These are phyloP conservation scores for Zaprionus camerounensis DNA, from an alignment of 1,140 invertebrate species.

Conservation along the genomic window DNA sequence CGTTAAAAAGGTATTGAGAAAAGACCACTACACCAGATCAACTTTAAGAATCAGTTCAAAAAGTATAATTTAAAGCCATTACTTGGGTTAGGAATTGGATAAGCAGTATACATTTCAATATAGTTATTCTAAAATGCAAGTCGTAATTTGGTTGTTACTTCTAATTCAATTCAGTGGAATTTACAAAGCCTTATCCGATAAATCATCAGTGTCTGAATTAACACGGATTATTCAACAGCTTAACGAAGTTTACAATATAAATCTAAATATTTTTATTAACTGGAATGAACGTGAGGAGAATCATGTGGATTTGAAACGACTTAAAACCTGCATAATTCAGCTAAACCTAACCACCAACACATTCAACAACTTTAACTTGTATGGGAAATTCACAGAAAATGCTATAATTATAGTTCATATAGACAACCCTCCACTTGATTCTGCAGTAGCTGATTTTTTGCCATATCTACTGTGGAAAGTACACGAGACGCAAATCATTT, in stretches of 20 bases:
- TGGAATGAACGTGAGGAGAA: not conserved
- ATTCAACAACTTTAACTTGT: constrained; percentile 12
- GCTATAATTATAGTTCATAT: constrained; percentile 40
- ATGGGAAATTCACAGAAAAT: constrained; percentile 36
- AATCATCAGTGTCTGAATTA: not conserved
- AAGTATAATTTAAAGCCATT: not conserved
- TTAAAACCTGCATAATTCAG: constrained; percentile 33
- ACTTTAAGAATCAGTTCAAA: no score
- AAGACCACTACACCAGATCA: not conserved
- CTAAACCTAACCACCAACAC: not conserved
- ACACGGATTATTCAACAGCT: constrained; percentile 22
- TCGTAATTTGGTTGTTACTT: not conserved
- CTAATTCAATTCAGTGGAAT: constrained; percentile 4
- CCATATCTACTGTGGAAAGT: constrained; percentile 30
- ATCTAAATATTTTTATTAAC: constrained; percentile 51
- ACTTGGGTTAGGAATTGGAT: no score
- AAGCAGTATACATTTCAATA: no score
- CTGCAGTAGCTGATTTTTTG: not conserved
- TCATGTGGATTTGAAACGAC: not conserved
- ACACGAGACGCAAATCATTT: constrained; percentile 51
- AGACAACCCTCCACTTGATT: not conserved
- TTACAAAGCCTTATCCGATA: not conserved
- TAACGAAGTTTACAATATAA: constrained; percentile 11
- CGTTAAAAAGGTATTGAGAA: not conserved
- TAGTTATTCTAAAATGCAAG: not conserved